Percentiles rank a stretch among this genome's conserved stretches.
These are phyloP conservation scores for Mamestra brassicae DNA, from an alignment of 2,888 invertebrate genomes.

Conservation along the genomic window DNA sequence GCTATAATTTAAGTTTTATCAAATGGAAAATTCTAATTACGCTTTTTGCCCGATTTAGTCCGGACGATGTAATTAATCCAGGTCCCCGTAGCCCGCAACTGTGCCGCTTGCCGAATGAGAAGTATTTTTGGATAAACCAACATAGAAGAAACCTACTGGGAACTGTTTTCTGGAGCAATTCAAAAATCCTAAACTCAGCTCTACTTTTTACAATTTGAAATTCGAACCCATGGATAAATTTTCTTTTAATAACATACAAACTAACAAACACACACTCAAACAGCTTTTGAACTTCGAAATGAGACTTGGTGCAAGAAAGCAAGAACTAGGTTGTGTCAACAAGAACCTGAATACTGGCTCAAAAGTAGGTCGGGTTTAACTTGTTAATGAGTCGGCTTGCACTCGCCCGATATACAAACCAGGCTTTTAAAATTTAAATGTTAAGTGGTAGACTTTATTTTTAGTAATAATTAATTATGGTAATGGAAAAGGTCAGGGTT, in stretches of 20 bases:
- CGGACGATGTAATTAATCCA: slow-evolving; percentile 19
- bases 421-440: slow-evolving; percentile 49
- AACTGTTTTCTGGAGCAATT: background rate
- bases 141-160: background rate
- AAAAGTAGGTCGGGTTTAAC: slow-evolving; percentile 72
- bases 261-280: slow-evolving; percentile 29
- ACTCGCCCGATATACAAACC: slow-evolving; percentile 35
- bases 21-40: slow-evolving; percentile 21
- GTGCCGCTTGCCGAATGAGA: background rate
- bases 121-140: slow-evolving; percentile 11
- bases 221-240: slow-evolving; percentile 17
- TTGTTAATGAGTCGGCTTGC: slow-evolving; percentile 65
- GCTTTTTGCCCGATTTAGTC: slow-evolving; percentile 20
- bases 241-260: slow-evolving; percentile 4
- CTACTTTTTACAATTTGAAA: background rate
- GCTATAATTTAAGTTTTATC: slow-evolving; percentile 22
- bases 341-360: slow-evolving; percentile 63
- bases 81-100: background rate
- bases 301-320: slow-evolving; percentile 60
- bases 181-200: background rate
- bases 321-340: slow-evolving; percentile 77
- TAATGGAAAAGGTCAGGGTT: slow-evolving; percentile 24
- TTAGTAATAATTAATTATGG: slow-evolving; percentile 19
- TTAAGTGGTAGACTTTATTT: slow-evolving; percentile 41
- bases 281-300: slow-evolving; percentile 60